A percentile compares a stretch with the other conserved stretches of the same genome.
These are phyloP conservation scores for Lasioglossum calceatum DNA, from an alignment of 2,888 invertebrate genomes.

Conservation along the genomic window DNA sequence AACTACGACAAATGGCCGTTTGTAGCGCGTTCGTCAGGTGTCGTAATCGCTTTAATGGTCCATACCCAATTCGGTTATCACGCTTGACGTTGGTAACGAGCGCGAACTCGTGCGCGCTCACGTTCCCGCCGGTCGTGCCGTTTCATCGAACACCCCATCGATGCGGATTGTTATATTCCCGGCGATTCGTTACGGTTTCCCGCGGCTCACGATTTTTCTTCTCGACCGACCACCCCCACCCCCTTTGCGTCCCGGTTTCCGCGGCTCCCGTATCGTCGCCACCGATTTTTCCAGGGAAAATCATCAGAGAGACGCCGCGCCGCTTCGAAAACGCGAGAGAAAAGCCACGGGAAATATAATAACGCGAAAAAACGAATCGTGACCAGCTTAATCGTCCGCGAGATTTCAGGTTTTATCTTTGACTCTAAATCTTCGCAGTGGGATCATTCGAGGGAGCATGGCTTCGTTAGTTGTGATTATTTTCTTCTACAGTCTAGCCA, in stretches of 20 bases:
- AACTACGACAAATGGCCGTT: conserved; percentile 69
- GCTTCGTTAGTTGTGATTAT: too few species aligned
- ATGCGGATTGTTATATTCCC: conserved; percentile 14
- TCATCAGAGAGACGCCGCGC: too few species aligned
- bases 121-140: conserved; percentile 41
- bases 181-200: conserved; percentile 1
- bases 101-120: conserved; percentile 37
- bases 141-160: conserved; percentile 31
- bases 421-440: too few species aligned
- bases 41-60: conserved; percentile 72
- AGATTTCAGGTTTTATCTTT: too few species aligned
- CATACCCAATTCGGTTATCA: conserved; percentile 71
- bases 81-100: conserved; percentile 62
- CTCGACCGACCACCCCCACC: neutral
- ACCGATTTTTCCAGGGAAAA: neutral
- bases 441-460: too few species aligned
- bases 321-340: too few species aligned
- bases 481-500: too few species aligned
- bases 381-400: too few species aligned
- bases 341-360: too few species aligned
- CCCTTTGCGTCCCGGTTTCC: neutral
- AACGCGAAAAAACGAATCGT: too few species aligned
- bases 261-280: neutral
- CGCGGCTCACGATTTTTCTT: conserved; percentile 9
- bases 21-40: conserved; percentile 69